Conservation (phyloP, 2,888 invertebrate species). For the Craniophora ligustri region DNA sequence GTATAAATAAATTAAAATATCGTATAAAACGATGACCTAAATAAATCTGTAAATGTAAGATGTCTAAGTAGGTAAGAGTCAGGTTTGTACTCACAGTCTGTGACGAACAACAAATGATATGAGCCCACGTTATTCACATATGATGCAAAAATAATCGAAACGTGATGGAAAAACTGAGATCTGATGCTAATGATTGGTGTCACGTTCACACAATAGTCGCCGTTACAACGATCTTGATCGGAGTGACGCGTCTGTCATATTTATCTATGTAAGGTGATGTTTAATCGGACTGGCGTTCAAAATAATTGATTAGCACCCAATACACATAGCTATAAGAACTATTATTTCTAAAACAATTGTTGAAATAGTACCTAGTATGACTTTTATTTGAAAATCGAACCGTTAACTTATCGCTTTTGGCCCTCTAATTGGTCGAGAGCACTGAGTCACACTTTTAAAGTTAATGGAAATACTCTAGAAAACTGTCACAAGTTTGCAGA, state of each 20-base stretch:
- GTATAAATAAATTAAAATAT: too few species aligned
- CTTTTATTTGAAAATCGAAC: too few species aligned
- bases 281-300: not conserved
- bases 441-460: too few species aligned
- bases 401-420: too few species aligned
- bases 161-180: conserved; percentile 47
- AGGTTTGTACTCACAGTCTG: conserved; percentile 19
- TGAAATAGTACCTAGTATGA: too few species aligned
- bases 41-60: conserved; percentile 33
- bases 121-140: conserved; percentile 42
- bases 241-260: conserved; percentile 48
- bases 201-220: conserved; percentile 57
- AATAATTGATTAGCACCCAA: too few species aligned
- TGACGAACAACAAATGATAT: conserved; percentile 37
- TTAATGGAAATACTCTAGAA: too few species aligned
- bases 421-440: too few species aligned
- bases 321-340: too few species aligned
- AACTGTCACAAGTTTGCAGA: too few species aligned
- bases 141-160: conserved; percentile 48
- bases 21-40: conserved; percentile 25
- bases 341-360: too few species aligned
- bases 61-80: conserved; percentile 18
- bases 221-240: conserved; percentile 50
- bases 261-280: conserved; percentile 27
- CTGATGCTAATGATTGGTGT: conserved; percentile 48